Evolutionary conservation across 2,113 vertebrate genomes (phyloP).

Genomic region (Bos javanicus): DNA sequence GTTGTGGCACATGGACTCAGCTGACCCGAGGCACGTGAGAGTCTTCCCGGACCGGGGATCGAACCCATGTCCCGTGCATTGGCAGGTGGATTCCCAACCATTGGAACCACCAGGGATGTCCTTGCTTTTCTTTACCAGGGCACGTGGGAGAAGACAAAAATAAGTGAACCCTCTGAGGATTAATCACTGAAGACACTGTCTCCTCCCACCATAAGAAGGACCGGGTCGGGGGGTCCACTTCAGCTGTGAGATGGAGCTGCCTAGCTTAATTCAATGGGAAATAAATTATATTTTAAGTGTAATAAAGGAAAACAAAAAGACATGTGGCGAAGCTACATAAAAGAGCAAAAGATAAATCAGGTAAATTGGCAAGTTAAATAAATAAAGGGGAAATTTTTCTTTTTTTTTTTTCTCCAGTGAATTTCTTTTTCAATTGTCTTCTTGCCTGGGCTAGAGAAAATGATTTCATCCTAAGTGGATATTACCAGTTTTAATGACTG

Average conservation of each 20-base stretch:
- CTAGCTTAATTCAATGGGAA: not conserved
- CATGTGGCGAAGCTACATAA: not conserved
- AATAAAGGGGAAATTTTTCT: not conserved
- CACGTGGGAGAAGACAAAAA: not conserved
- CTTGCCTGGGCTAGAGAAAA: constrained; percentile 19
- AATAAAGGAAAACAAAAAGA: not conserved
- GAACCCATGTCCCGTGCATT: rapidly evolving
- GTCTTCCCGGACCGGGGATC: not conserved
- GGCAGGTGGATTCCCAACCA: not conserved
- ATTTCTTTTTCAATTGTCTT: not conserved
- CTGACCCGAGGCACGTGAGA: not conserved
- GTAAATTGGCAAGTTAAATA: constrained; percentile 35
- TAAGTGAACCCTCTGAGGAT: not conserved
- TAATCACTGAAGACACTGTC: not conserved
- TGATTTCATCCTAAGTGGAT: constrained; percentile 42
- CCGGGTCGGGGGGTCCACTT: not conserved
- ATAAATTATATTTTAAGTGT: not conserved
- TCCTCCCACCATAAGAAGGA: not conserved
- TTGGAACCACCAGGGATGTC: not conserved
- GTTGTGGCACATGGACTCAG: not conserved
- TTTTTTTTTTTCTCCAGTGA: not conserved
- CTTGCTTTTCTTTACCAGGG: not conserved
- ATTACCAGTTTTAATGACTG: constrained; percentile 56
- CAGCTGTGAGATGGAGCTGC: not conserved
- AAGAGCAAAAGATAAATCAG: constrained; percentile 28